These are phyloP conservation scores for Cataglyphis albicans DNA, from an alignment of 2,888 invertebrate species.

Conservation along the genomic window DNA sequence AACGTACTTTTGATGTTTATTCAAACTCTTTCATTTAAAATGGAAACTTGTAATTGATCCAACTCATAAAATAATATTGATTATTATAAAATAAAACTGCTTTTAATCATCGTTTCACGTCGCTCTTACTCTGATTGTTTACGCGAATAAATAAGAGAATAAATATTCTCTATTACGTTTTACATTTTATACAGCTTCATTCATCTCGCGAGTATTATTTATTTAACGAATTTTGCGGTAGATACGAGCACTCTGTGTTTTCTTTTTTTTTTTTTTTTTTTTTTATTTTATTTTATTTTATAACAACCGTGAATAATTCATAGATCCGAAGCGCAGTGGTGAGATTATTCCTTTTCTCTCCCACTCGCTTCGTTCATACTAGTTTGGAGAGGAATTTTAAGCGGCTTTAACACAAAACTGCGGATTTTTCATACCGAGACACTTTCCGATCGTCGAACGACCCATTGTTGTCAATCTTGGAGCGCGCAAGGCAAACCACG, in stretches of 20 bases:
- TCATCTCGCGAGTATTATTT: constrained; percentile 71
- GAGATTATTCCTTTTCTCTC: constrained; percentile 40
- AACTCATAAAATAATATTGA: constrained; percentile 23
- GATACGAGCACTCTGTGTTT: constrained; percentile 34
- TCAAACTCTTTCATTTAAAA: constrained; percentile 15
- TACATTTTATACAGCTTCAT: constrained; percentile 59
- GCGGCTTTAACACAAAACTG: constrained; percentile 43
- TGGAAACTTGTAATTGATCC: constrained; percentile 4
- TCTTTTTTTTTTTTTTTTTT: background rate
- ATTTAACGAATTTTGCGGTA: constrained; percentile 70
- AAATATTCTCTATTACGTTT: constrained; percentile 17
- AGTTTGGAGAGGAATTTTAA: constrained; percentile 30
- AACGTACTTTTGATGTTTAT: constrained; percentile 1
- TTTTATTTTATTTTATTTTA: constrained; percentile 38
- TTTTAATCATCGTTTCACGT: constrained; percentile 1
- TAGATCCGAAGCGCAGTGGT: constrained; percentile 60
- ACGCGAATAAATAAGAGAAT: background rate
- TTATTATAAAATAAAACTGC: constrained; percentile 30
- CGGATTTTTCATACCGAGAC: constrained; percentile 35
- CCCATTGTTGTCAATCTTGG: constrained; percentile 40
- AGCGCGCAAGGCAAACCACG: constrained; percentile 4
- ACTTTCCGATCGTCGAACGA: constrained; percentile 3
- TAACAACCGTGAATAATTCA: constrained; percentile 71
- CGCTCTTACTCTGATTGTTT: background rate
- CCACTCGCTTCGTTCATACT: background rate